phyloP scores from a whole-genome alignment of 2,888 invertebrate species.

The Pyralis farinalis region DNA sequence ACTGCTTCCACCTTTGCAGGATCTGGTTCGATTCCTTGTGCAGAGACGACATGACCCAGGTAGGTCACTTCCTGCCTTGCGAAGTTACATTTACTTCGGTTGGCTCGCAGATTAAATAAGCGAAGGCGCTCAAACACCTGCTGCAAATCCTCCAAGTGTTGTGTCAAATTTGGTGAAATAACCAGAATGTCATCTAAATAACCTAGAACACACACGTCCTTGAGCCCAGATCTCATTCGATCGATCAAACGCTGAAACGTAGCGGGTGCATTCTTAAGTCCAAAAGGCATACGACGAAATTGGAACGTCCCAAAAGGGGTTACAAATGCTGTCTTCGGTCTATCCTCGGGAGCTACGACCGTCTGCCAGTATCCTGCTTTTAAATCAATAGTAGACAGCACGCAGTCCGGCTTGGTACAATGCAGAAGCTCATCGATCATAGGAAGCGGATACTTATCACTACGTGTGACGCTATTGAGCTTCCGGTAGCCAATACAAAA shows the following conservation, averaged over 20 bases:
- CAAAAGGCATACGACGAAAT: background rate
- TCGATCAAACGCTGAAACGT: background rate
- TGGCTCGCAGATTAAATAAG: background rate
- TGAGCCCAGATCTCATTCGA: background rate
- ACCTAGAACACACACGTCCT: background rate
- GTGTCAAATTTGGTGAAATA: background rate
- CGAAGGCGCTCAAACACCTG: background rate
- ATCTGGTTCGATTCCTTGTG: slow-evolving; percentile 16
- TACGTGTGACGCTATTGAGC: background rate
- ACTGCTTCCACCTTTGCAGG: slow-evolving; percentile 20
- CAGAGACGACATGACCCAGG: slow-evolving; percentile 19
- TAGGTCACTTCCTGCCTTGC: slow-evolving; percentile 10
- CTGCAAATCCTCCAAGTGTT: background rate
- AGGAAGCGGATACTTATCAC: background rate
- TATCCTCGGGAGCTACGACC: background rate
- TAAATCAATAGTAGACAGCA: background rate
- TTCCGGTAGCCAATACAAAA: background rate
- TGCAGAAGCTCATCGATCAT: background rate
- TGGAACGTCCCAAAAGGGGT: background rate
- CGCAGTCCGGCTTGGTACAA: background rate
- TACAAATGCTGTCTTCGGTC: background rate
- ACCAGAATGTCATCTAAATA: background rate
- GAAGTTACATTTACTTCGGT: background rate
- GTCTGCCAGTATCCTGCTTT: background rate
- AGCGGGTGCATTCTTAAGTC: background rate